Conservation (phyloP, 2,888 invertebrate species). For the Andrena minutula region DNA sequence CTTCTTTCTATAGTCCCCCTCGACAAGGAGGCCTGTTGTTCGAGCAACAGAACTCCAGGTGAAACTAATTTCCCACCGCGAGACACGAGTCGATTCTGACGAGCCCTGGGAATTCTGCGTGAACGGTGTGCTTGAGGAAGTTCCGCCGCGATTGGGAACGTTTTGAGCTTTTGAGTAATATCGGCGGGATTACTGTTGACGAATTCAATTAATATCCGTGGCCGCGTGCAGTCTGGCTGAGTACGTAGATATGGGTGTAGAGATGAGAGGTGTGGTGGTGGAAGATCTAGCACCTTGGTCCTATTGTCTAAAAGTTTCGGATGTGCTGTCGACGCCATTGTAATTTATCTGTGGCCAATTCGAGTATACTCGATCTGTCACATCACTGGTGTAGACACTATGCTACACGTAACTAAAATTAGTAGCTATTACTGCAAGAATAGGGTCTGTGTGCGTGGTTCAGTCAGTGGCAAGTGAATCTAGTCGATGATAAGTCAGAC, state of each 20-base stretch:
- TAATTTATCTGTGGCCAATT: too few species aligned
- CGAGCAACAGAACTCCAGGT: conserved; percentile 68
- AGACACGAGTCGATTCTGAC: conserved; percentile 78
- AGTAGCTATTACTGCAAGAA: too few species aligned
- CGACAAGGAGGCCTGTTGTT: conserved; percentile 70
- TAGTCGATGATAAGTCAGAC: too few species aligned
- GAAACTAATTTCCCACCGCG: conserved; percentile 80
- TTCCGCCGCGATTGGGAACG: conserved; percentile 14
- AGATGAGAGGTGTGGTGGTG: background rate
- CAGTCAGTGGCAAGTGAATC: too few species aligned
- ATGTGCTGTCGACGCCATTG: too few species aligned
- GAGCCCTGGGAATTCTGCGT: conserved; percentile 5
- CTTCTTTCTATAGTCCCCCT: conserved; percentile 51
- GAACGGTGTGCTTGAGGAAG: conserved; percentile 8
- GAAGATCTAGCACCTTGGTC: too few species aligned
- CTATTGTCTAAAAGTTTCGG: too few species aligned
- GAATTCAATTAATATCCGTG: conserved; percentile 16
- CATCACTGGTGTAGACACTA: too few species aligned
- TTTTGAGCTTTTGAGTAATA: conserved; percentile 24
- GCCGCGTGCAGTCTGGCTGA: too few species aligned
- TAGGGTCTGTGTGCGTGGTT: too few species aligned
- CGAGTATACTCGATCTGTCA: too few species aligned
- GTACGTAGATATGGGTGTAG: background rate
- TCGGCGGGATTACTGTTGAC: conserved; percentile 15
- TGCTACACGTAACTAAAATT: too few species aligned